phyloP scores from a whole-genome alignment of 2,797 vertebrate genomes.

The Tapirus indicus region DNA sequence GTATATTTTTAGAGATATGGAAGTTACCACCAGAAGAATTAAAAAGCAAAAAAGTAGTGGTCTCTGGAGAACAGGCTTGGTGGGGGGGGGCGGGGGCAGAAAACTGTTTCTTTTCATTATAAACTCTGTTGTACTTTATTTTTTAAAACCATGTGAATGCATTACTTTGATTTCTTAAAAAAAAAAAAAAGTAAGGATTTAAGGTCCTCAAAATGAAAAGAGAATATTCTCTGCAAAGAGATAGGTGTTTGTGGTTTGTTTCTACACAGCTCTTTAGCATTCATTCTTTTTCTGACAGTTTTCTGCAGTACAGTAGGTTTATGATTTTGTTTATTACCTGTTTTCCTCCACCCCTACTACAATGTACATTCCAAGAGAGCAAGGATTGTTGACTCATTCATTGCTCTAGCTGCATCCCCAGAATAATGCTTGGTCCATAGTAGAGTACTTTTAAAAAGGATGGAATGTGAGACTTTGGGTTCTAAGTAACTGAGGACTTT shows the following conservation, averaged over 20 bases:
- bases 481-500: not conserved
- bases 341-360: no score
- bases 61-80: not conserved
- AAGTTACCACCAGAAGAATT: constrained; percentile 21
- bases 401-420: not conserved
- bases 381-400: not conserved
- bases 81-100: not conserved
- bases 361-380: not conserved
- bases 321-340: not conserved
- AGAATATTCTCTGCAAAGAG: not conserved
- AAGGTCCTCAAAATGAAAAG: not conserved
- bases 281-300: not conserved
- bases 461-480: not conserved
- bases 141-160: not conserved
- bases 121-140: not conserved
- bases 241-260: not conserved
- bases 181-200: not conserved
- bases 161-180: not conserved
- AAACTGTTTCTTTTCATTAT: not conserved
- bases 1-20: not conserved
- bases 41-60: not conserved
- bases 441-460: not conserved
- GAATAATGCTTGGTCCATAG: not conserved
- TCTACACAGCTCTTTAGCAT: not conserved
- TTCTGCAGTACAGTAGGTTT: not conserved